Evolutionary conservation across 1,140 invertebrate genomes (phyloP).

Genomic region (Caenorhabditis elegans): WBcel235 BX284602.5:6701501-6702000

Average conservation of each 20-base stretch:
- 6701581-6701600: background rate
- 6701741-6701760: background rate
- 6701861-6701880: no score
- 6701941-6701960: no score
- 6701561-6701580: no score
- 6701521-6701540: background rate
- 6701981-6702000: no score
- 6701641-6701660: background rate
- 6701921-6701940: no score
- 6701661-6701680: constrained; percentile 16
- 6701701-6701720: constrained; percentile 11
- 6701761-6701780: background rate
- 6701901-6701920: no score
- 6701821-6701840: no score
- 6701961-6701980: no score
- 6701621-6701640: background rate
- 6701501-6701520: background rate
- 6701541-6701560: background rate
- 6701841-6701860: no score
- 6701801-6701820: no score
- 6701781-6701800: background rate
- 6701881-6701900: no score
- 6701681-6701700: background rate
- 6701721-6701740: background rate
- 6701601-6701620: background rate